Evolutionary conservation across 2,797 vertebrate genomes (phyloP).

Genomic region (Acrocephalus scirpaceus): DNA sequence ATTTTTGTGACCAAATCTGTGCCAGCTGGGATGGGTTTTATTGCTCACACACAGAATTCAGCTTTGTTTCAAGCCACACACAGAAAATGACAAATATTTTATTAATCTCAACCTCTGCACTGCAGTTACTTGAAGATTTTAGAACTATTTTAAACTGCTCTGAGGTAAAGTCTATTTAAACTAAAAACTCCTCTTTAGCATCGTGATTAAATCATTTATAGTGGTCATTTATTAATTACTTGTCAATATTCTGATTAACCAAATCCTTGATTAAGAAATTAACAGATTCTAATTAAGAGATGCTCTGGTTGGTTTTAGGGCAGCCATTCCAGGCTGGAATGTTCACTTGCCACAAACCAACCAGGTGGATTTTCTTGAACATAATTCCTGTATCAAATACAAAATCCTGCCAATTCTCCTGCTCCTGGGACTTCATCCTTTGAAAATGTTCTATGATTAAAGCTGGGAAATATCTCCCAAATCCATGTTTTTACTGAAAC

Average conservation of each 20-base stretch:
- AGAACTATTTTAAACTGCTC: neutral
- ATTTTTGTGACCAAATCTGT: neutral
- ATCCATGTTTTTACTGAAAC: neutral
- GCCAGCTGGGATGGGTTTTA: neutral
- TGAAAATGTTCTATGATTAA: neutral
- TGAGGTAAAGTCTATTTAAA: neutral
- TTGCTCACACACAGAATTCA: neutral
- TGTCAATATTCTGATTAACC: neutral
- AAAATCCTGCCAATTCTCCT: neutral
- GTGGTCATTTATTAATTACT: neutral
- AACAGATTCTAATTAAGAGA: neutral
- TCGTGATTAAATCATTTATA: neutral
- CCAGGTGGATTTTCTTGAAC: neutral
- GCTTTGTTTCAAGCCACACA: neutral
- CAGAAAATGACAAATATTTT: neutral
- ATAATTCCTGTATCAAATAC: rapidly evolving
- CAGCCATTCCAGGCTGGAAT: neutral
- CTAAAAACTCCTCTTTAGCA: neutral
- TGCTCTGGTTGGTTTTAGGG: neutral
- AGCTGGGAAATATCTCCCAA: neutral
- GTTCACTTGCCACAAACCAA: neutral
- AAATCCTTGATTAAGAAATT: too few relatives aligned
- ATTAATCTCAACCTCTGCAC: neutral
- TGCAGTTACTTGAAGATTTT: neutral
- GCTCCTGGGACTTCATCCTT: neutral